Percentiles rank a stretch among this genome's conserved stretches.
These are phyloP conservation scores for Muscicapa comitata DNA, from an alignment of 2,797 vertebrate genomes.

Conservation along the genomic window DNA sequence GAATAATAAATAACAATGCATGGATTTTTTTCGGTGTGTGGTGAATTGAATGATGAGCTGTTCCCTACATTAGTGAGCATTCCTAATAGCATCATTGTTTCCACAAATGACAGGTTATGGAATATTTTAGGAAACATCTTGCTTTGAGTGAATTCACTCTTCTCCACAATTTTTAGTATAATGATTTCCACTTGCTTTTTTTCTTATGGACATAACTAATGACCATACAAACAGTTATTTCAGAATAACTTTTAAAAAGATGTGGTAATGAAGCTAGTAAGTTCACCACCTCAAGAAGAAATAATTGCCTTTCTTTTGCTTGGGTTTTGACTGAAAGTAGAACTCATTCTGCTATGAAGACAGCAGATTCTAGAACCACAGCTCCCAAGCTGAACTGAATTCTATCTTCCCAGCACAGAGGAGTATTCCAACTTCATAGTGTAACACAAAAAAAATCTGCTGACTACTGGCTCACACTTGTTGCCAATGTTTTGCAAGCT, in stretches of 20 bases:
- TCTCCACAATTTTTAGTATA: neutral
- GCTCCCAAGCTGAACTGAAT: neutral
- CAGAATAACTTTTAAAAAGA: neutral
- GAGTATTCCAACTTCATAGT: neutral
- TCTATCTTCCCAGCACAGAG: neutral
- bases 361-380: neutral
- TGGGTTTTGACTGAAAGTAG: neutral
- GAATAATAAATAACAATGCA: neutral
- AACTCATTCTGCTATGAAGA: neutral
- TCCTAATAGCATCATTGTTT: neutral
- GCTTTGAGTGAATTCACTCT: neutral
- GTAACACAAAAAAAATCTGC: neutral
- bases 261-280: neutral
- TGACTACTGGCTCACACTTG: neutral
- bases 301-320: rapidly evolving
- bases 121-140: neutral
- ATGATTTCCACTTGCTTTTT: neutral
- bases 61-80: neutral
- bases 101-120: neutral
- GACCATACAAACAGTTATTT: neutral
- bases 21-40: neutral
- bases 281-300: neutral
- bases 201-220: neutral
- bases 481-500: neutral
- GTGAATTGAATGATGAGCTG: neutral